These are phyloP conservation scores for Hipposideros armiger DNA, from an alignment of 2,113 vertebrate species.

Conservation along the genomic window DNA sequence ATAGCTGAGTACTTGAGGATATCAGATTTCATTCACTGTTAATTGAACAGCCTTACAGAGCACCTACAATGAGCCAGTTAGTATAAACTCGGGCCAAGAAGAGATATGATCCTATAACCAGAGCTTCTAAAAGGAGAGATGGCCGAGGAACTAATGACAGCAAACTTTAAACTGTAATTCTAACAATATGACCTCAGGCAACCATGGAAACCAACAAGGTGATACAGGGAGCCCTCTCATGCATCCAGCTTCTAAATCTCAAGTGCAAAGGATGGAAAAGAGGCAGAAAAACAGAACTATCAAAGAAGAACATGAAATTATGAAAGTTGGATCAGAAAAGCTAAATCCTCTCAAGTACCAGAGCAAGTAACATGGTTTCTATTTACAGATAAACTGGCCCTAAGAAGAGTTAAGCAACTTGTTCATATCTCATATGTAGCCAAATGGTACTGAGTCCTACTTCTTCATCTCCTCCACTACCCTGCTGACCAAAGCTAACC, in stretches of 20 bases:
- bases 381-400: background rate
- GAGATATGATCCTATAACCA: background rate
- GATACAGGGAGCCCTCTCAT: background rate
- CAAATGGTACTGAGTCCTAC: background rate
- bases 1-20: conserved; percentile 2
- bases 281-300: background rate
- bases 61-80: background rate
- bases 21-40: conserved; percentile 49
- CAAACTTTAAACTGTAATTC: conserved; percentile 29
- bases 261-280: background rate
- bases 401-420: background rate
- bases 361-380: background rate
- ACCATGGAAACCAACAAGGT: background rate
- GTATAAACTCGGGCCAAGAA: background rate
- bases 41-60: conserved; percentile 31
- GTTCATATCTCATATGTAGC: background rate
- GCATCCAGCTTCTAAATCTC: background rate
- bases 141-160: background rate
- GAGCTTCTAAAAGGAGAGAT: conserved; percentile 41
- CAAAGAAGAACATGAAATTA: background rate
- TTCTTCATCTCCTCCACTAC: background rate
- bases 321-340: background rate
- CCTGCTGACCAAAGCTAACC: background rate
- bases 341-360: background rate
- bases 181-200: conserved; percentile 9